phyloP scores from a whole-genome alignment of 2,113 vertebrate species.

The Urocynchramus pylzowi region DNA sequence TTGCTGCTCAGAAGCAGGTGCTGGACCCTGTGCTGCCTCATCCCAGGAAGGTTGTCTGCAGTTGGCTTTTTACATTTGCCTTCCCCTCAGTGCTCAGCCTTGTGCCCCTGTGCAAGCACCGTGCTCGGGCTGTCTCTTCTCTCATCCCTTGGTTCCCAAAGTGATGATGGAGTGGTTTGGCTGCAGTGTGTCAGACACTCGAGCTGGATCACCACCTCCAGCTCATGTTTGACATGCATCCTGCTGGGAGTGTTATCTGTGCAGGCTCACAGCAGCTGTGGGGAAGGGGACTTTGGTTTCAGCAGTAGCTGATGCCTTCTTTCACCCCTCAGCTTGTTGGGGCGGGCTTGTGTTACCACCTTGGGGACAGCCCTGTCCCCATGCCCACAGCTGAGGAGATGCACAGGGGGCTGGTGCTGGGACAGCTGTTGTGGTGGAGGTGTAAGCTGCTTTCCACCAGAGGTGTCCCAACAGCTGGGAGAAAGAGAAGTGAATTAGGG shows the following conservation, averaged over 20 bases:
- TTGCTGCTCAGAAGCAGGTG: neutral
- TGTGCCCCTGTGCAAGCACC: neutral
- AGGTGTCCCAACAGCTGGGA: neutral
- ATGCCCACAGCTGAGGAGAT: neutral
- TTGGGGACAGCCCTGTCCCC: neutral
- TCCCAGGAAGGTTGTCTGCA: neutral
- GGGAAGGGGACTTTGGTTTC: neutral
- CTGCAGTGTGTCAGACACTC: accelerated
- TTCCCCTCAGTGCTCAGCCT: neutral
- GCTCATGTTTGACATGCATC: accelerated
- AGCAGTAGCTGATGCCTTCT: neutral
- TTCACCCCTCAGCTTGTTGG: neutral
- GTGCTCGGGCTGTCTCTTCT: accelerated
- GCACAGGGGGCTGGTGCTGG: neutral
- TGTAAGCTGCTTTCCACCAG: neutral
- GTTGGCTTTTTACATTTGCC: neutral
- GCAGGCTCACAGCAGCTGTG: accelerated
- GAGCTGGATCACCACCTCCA: accelerated
- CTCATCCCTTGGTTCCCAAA: neutral
- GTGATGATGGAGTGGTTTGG: neutral
- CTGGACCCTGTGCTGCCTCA: neutral
- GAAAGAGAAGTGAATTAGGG: neutral
- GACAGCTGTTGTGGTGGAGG: accelerated
- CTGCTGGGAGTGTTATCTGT: neutral
- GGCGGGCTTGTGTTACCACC: accelerated